phyloP scores from a whole-genome alignment of 2,888 invertebrate genomes.

The Strigamia transsilvanica region DNA sequence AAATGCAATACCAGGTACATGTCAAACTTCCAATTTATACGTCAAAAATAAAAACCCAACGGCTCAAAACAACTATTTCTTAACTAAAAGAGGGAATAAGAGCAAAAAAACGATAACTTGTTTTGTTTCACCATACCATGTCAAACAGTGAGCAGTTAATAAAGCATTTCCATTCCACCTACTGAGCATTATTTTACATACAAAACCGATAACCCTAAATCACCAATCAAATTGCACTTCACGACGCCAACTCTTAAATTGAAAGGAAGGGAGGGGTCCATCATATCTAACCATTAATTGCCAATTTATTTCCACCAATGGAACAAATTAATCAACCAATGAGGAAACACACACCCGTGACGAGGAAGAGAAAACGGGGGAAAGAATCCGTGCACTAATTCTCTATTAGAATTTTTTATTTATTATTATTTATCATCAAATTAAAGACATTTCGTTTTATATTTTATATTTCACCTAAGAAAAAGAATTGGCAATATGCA shows the following conservation, averaged over 20 bases:
- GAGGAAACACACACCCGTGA: slow-evolving; percentile 13
- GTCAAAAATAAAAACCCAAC: neutral
- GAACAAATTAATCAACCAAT: slow-evolving; percentile 42
- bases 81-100: neutral
- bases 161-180: neutral
- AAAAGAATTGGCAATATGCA: too few species aligned
- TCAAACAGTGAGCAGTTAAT: slow-evolving; percentile 10
- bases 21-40: neutral
- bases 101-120: too few species aligned
- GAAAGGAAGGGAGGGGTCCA: neutral
- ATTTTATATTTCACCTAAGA: too few species aligned
- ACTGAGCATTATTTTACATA: slow-evolving; percentile 23
- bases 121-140: too few species aligned
- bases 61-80: neutral
- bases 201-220: slow-evolving; percentile 3
- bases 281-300: slow-evolving; percentile 37
- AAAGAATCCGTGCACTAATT: neutral
- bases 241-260: slow-evolving; percentile 15
- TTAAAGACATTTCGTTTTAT: neutral
- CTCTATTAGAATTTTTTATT: neutral
- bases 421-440: neutral
- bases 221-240: slow-evolving; percentile 35
- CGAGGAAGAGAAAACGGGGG: neutral
- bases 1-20: neutral
- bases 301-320: slow-evolving; percentile 30